Conservation (phyloP, 2,888 invertebrate species). For the Pasiphila rectangulata region DNA sequence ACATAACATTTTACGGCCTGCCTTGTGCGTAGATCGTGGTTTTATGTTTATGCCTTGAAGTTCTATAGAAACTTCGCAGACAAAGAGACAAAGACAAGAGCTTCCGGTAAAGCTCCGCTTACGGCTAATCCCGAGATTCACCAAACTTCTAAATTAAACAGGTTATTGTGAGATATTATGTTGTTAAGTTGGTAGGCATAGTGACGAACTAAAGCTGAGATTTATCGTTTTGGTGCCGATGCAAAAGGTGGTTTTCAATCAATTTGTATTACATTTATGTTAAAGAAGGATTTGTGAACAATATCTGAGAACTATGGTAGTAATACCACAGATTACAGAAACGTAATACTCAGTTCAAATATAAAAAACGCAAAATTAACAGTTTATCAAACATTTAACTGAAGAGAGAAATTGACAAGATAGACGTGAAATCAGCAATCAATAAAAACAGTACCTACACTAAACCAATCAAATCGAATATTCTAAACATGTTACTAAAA, state of each 20-base stretch:
- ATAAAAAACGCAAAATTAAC: too few relatives aligned
- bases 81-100: slow-evolving; percentile 16
- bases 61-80: slow-evolving; percentile 20
- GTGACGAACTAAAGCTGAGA: background rate
- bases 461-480: too few relatives aligned
- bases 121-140: slow-evolving; percentile 16
- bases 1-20: slow-evolving; percentile 24
- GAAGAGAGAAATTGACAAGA: too few relatives aligned
- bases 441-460: too few relatives aligned
- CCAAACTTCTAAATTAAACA: slow-evolving; percentile 22
- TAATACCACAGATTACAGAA: too few relatives aligned
- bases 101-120: slow-evolving; percentile 16
- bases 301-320: too few relatives aligned
- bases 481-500: background rate
- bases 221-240: background rate
- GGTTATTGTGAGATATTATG: slow-evolving; percentile 9
- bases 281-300: too few relatives aligned
- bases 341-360: too few relatives aligned
- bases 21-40: slow-evolving; percentile 24
- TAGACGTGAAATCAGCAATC: too few relatives aligned
- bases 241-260: too few relatives aligned
- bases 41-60: slow-evolving; percentile 28
- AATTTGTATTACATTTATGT: too few relatives aligned
- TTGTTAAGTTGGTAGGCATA: background rate
- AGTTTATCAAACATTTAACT: too few relatives aligned